Evolutionary conservation across 2,888 invertebrate genomes (phyloP).

Genomic region (Polydesmus complanatus): DNA sequence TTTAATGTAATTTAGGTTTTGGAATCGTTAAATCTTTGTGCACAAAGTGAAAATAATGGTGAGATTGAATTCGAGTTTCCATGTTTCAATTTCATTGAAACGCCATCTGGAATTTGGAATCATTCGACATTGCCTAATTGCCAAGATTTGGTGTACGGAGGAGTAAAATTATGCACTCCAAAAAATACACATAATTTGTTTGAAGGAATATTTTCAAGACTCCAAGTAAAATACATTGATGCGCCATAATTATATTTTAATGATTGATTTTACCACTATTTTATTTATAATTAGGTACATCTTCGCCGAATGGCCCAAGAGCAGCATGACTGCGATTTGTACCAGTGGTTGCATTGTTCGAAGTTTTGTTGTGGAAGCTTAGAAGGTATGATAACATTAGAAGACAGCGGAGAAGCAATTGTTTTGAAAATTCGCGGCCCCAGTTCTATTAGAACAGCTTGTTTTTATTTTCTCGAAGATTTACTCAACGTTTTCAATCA

Average conservation of each 20-base stretch:
- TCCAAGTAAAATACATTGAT: conserved; percentile 37
- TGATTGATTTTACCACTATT: not conserved
- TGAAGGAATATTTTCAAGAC: conserved; percentile 51
- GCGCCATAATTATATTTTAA: not conserved
- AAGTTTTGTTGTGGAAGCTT: conserved; percentile 52
- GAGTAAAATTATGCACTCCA: conserved; percentile 45
- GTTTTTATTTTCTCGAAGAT: conserved; percentile 56
- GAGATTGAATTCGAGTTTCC: conserved; percentile 63
- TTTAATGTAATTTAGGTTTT: conserved; percentile 35
- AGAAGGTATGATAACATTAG: conserved; percentile 51
- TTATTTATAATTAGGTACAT: conserved; percentile 36
- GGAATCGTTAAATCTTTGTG: conserved; percentile 54
- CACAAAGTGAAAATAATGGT: conserved; percentile 52
- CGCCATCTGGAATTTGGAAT: conserved; percentile 52
- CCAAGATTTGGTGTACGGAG: conserved; percentile 44
- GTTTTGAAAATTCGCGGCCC: conserved; percentile 55
- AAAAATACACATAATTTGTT: conserved; percentile 43
- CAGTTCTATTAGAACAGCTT: conserved; percentile 39
- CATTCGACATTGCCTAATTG: conserved; percentile 31
- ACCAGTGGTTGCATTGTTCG: conserved; percentile 57
- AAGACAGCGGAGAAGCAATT: conserved; percentile 42
- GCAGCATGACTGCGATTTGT: conserved; percentile 48
- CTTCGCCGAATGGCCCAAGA: conserved; percentile 42
- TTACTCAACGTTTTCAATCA: conserved; percentile 47
- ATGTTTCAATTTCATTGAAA: conserved; percentile 50